Base-by-base conservation (phyloP, 2,797 vertebrate genomes). In the Galago senegalensis region DNA sequence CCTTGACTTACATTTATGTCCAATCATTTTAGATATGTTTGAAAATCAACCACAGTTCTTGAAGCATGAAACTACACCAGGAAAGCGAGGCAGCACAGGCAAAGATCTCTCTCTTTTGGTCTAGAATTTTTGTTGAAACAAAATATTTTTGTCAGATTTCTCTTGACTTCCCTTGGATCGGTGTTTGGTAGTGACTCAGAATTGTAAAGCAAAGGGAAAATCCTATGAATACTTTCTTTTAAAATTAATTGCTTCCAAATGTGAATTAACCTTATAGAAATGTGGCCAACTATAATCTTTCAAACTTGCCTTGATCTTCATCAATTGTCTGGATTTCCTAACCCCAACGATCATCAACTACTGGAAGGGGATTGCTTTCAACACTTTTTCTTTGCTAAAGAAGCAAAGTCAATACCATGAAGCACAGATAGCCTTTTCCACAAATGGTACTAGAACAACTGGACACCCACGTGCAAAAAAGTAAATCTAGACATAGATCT, bases 221-320 rank as follows among this genome's bases (percentile, higher is more conserved):
- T n/a, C 37, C 29, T 81, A 11, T 70, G 20, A 56, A 37, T 37
- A 67, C 14, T 89, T 75, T 69, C 5, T 92, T 88, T 18, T 17
- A 72, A 61, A 95, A 65, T 13, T 60, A 96, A 97, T n/a, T 73
- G 34, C 18, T 49, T 83, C 21, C 16, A 79, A 77, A 37, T 80
- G 37, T 70, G 27, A 29, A 21, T 34, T 67, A 92, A 87, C 20
- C 14, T 81, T 60, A 79, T 3, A 56, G 49, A 43, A 96, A 75
- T 3, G 5, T 3, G 21, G 4, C 17, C 43, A 72, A 31, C 2
- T 14, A 17, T 12, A 73, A 23, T 21, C 8, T 8, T 65, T 65
- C 34, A 81, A 70, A 58, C 14, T 82, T 77, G 53, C 23, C 65
- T 46, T 60, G 18, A 27, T 72, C 11, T 40, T 87, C 12, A 46